Percentiles rank a stretch among this genome's conserved stretches.
Evolutionary conservation across 2,113 vertebrate genomes (phyloP).

Genomic region (Passer montanus): DNA sequence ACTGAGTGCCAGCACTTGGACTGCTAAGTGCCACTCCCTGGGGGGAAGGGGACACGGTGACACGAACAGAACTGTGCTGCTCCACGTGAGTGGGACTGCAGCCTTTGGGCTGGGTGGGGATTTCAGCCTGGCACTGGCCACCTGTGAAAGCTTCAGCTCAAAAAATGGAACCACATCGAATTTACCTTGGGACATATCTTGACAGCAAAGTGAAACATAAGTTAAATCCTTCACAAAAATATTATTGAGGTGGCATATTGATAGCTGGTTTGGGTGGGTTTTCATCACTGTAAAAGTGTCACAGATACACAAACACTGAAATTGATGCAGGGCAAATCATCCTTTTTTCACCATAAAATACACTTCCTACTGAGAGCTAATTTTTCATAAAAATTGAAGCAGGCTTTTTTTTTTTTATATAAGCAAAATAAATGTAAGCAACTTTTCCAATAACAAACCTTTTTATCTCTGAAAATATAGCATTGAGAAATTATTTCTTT

Average conservation of each 20-base stretch:
- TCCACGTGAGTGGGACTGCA: fast-evolving
- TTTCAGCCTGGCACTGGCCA: neutral
- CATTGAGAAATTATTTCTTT: neutral
- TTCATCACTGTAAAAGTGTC: neutral
- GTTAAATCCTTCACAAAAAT: neutral
- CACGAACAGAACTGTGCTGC: neutral
- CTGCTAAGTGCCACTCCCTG: neutral
- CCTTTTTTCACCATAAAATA: neutral
- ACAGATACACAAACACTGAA: neutral
- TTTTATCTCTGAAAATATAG: neutral
- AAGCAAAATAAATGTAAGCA: neutral
- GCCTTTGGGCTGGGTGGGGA: neutral
- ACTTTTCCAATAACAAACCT: neutral
- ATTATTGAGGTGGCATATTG: neutral
- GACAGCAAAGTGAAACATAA: neutral
- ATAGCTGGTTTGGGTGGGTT: neutral
- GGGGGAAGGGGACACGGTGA: fast-evolving
- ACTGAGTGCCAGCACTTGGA: neutral
- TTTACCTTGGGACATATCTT: neutral
- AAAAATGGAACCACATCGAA: fast-evolving
- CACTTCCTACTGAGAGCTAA: neutral
- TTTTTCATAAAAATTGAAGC: neutral
- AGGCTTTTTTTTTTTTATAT: neutral
- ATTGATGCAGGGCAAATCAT: neutral
- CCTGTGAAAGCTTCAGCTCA: neutral